A percentile compares a stretch with the other conserved stretches of the same genome.
Conservation (phyloP, 2,113 vertebrate genomes). For the Talpa occidentalis region DNA sequence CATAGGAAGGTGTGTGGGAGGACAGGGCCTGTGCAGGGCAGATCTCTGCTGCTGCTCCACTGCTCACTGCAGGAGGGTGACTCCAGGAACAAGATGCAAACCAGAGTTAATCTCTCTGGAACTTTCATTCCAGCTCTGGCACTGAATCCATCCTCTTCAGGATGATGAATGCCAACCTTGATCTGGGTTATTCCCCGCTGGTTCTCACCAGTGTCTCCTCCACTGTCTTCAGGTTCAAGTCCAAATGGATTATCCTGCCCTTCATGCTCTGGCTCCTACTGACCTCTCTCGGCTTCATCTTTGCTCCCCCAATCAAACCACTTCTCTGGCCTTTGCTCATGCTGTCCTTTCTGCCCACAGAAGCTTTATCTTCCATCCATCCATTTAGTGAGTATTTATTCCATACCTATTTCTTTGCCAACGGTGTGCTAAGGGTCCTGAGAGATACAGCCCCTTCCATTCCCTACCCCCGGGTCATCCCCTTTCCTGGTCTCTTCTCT, state of each 20-base stretch:
- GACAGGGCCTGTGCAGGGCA: fast-evolving
- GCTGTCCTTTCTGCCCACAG: background rate
- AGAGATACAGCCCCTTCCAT: background rate
- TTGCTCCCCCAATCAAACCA: background rate
- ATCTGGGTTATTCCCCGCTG: background rate
- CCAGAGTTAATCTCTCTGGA: fast-evolving
- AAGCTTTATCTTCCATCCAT: background rate
- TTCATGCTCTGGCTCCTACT: background rate
- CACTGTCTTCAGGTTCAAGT: background rate
- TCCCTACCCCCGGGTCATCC: background rate
- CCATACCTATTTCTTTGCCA: background rate
- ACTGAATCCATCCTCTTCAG: background rate
- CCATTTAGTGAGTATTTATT: background rate
- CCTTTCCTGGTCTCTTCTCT: background rate
- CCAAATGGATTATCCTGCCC: background rate
- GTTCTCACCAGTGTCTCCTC: background rate
- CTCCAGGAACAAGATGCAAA: background rate
- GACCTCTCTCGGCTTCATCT: background rate
- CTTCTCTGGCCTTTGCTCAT: background rate
- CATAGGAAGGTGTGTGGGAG: fast-evolving
- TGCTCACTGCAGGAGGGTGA: background rate
- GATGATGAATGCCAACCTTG: background rate
- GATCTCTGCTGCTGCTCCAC: background rate
- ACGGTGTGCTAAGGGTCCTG: background rate
- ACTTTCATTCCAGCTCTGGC: background rate